A percentile compares a stretch with the other conserved stretches of the same genome.
These are phyloP conservation scores for Aleiodes alternator DNA, from an alignment of 2,888 invertebrate species.

Conservation along the genomic window DNA sequence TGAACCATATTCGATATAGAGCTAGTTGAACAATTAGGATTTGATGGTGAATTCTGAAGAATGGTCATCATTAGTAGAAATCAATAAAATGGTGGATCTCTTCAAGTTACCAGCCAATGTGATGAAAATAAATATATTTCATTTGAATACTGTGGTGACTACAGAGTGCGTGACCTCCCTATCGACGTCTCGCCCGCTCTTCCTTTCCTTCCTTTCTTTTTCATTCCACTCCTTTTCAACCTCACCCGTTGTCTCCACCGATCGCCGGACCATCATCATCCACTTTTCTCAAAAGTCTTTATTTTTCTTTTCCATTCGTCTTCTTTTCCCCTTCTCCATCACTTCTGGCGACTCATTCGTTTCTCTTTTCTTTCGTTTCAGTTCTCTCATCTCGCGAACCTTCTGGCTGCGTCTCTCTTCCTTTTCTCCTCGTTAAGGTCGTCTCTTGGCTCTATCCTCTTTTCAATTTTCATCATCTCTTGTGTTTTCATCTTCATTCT, in stretches of 20 bases:
- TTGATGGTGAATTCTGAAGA: no score
- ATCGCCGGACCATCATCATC: slow-evolving; percentile 42
- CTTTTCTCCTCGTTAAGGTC: slow-evolving; percentile 38
- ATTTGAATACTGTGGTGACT: slow-evolving; percentile 67
- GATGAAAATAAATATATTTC: slow-evolving; percentile 66
- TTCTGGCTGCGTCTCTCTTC: slow-evolving; percentile 34
- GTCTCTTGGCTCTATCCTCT: slow-evolving; percentile 43
- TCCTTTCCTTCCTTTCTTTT: slow-evolving; percentile 34
- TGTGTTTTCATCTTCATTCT: slow-evolving; percentile 11
- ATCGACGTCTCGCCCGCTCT: slow-evolving; percentile 51
- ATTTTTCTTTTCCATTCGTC: slow-evolving; percentile 36
- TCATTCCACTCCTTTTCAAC: slow-evolving; percentile 35
- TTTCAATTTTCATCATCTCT: slow-evolving; percentile 42
- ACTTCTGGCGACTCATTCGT: slow-evolving; percentile 20
- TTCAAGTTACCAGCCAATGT: slow-evolving; percentile 14
- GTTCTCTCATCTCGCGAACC: slow-evolving; percentile 11
- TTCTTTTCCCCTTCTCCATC: slow-evolving; percentile 18
- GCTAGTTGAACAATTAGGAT: no score
- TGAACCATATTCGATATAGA: no score
- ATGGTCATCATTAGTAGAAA: no score
- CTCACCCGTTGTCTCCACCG: slow-evolving; percentile 14
- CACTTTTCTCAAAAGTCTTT: slow-evolving; percentile 36
- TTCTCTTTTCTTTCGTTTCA: slow-evolving; percentile 21
- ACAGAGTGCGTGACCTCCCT: slow-evolving; percentile 67
- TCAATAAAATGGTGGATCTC: slow-evolving; percentile 2